Conservation (phyloP, 2,113 vertebrate species). For the Lutjanus erythropterus region DNA sequence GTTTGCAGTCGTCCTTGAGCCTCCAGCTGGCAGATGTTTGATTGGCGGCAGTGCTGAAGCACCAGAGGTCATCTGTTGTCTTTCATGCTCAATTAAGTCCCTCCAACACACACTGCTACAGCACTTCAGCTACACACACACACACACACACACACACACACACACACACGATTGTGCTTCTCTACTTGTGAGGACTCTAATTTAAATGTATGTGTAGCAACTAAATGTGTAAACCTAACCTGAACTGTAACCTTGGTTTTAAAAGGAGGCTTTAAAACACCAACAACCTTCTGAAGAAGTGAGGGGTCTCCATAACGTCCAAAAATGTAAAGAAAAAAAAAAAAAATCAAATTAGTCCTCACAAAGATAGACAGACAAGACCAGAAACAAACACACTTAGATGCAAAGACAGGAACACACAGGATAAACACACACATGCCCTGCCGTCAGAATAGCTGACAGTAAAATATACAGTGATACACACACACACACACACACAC, state of each 20-base stretch:
- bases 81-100: conserved; percentile 68
- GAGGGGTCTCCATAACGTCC: background rate
- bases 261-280: background rate
- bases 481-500: background rate
- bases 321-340: too few relatives aligned
- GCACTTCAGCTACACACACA: background rate
- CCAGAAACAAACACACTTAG: background rate
- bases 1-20: background rate
- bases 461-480: background rate
- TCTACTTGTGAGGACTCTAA: background rate
- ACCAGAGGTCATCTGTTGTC: conserved; percentile 64
- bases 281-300: background rate
- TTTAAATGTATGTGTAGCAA: background rate
- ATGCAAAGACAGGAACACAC: background rate
- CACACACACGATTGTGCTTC: background rate
- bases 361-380: background rate
- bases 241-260: background rate
- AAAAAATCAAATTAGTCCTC: background rate
- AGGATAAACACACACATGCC: background rate
- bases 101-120: background rate
- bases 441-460: conserved; percentile 16
- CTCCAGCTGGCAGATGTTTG: conserved; percentile 61
- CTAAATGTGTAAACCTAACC: background rate
- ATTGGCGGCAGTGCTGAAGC: conserved; percentile 53
- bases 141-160: background rate